A percentile compares a stretch with the other conserved stretches of the same genome.
phyloP scores from a whole-genome alignment of 1,140 invertebrate genomes.

The Nasonia giraulti region DNA sequence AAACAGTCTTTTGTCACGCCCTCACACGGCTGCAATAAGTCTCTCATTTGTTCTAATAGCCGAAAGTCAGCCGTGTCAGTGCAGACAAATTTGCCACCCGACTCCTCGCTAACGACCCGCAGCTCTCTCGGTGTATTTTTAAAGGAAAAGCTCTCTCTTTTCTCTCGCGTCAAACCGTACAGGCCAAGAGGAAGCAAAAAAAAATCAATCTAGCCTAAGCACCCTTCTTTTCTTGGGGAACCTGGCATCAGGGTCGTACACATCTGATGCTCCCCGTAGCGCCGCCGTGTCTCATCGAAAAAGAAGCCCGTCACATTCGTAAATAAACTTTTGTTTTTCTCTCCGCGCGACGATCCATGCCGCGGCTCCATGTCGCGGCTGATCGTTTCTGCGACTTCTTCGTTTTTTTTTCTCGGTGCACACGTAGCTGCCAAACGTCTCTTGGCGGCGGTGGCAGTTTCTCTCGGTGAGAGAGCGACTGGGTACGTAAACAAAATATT shows the following conservation, averaged over 20 bases:
- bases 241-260: background rate
- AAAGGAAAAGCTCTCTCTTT: background rate
- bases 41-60: background rate
- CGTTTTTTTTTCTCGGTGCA: background rate
- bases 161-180: background rate
- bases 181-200: background rate
- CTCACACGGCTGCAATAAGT: too few species aligned
- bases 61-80: background rate
- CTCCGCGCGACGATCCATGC: background rate
- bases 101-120: background rate
- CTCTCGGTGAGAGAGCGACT: background rate
- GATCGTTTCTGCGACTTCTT: background rate
- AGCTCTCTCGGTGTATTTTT: background rate
- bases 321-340: conserved; percentile 43
- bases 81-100: background rate
- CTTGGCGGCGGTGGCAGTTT: background rate
- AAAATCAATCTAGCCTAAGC: conserved; percentile 35
- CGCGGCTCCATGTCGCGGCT: background rate
- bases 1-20: too few species aligned
- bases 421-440: conserved; percentile 15
- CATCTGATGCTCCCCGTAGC: background rate
- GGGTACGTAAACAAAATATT: background rate
- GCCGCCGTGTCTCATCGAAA: background rate
- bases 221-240: background rate
- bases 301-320: conserved; percentile 33